Base-by-base conservation (phyloP, 2,113 vertebrate species). In the Alligator mississippiensis region DNA sequence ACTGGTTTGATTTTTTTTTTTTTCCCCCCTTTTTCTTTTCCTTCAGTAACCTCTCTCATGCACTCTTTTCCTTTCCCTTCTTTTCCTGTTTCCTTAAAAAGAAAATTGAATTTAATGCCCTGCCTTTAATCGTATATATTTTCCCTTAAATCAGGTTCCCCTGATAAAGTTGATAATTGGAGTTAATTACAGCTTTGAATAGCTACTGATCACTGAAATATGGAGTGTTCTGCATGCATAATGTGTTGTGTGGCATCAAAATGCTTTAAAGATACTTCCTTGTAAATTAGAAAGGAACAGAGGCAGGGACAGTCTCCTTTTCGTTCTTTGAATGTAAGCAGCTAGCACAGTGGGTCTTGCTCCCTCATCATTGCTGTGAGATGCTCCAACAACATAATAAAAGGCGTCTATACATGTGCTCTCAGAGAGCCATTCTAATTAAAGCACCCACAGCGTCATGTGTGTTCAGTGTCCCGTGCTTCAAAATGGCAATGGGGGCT, bases 1-100 rank as follows among this genome's bases (percentile, higher is more conserved):
- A 8, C 19, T 34, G 25, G 75, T 90, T 89, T 94, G 9, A 86
- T 94, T 94, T 72, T 22, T 15, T 94, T 91, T 94, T 22, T 88
- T 86, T 93, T 85, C 84, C 77, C 15, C 14, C 15, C 8, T 19
- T 77, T 79, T 85, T 18, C 28, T 90, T 87, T 89, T 62, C 62
- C 88, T 59, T 82, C 14, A 54, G 54, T n/a, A 83, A 16, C 80
- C 74, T 84, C n/a, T 81, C 18, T 83, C 5, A 70, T 78, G 21
- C 63, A 75, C 77, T 59, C 57, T 90, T 82, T 80, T 77, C 77
- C 59, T 84, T 79, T 66, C 82, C 60, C 28, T 79, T 13, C 9
- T 77, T 90, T 88, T 86, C 11, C 21, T 75, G 55, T 62, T 68
- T 63, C 19, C 74, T 76, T 63, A 77, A 87, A 34, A 92, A 88